These are phyloP conservation scores for Silvanus unidentatus DNA, from an alignment of 2,888 invertebrate species.

Conservation along the genomic window DNA sequence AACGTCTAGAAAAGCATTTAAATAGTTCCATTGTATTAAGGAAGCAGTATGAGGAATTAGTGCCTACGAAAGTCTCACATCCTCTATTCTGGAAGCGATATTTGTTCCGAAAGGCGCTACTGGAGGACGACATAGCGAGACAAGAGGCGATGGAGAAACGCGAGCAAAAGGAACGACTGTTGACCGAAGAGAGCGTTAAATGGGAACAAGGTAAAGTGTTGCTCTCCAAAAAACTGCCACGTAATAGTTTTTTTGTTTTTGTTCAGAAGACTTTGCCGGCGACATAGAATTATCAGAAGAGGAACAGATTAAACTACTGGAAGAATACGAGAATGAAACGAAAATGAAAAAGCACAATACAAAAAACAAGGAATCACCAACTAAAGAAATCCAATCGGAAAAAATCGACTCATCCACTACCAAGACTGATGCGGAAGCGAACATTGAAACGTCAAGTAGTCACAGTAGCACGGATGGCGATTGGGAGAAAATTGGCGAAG, in stretches of 20 bases:
- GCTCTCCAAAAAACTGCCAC: slow-evolving; percentile 6
- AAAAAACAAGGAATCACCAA: slow-evolving; percentile 24
- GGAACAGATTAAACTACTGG: slow-evolving; percentile 60
- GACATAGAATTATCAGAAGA: slow-evolving; percentile 65
- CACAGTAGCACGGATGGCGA: slow-evolving; percentile 45
- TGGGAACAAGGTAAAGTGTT: slow-evolving; percentile 47
- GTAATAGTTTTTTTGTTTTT: too few species aligned
- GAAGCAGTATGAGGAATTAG: slow-evolving; percentile 53
- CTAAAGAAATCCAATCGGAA: slow-evolving; percentile 19
- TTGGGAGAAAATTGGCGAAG: slow-evolving; percentile 45
- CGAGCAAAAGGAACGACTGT: slow-evolving; percentile 46
- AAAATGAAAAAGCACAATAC: slow-evolving; percentile 26
- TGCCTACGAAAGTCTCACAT: slow-evolving; percentile 65
- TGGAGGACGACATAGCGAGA: slow-evolving; percentile 68
- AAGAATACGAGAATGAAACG: slow-evolving; percentile 63
- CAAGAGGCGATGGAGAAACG: slow-evolving; percentile 54
- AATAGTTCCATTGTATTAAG: slow-evolving; percentile 49
- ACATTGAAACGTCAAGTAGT: slow-evolving; percentile 35
- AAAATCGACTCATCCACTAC: slow-evolving; percentile 13
- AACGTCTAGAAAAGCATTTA: slow-evolving; percentile 57
- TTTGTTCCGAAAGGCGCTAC: slow-evolving; percentile 72
- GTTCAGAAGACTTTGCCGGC: slow-evolving; percentile 60
- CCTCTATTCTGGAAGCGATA: slow-evolving; percentile 75
- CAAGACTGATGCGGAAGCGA: slow-evolving; percentile 15
- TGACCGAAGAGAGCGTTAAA: slow-evolving; percentile 45